Evolutionary conservation across 2,797 vertebrate genomes (phyloP).

Genomic region (Xenops minutus): DNA sequence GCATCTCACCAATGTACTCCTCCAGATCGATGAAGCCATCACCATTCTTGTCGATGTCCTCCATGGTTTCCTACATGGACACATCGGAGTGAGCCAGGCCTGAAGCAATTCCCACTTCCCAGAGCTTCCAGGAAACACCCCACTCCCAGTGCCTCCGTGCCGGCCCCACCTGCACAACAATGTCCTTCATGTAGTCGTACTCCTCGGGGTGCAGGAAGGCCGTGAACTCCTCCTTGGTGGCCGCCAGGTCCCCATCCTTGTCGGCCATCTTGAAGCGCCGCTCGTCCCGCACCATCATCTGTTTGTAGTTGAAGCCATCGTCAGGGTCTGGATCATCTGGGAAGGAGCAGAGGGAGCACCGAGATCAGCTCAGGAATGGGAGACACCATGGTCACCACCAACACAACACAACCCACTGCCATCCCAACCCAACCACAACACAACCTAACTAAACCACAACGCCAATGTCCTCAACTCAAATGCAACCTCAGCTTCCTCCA

Average conservation of each 20-base stretch:
- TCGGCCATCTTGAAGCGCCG: conserved; percentile 89
- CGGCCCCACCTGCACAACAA: conserved; percentile 84
- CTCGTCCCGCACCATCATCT: conserved; percentile 90
- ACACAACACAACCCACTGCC: not conserved
- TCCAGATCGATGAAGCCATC: conserved; percentile 90
- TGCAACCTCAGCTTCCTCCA: not conserved
- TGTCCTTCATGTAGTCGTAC: conserved; percentile 90
- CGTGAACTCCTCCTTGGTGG: conserved; percentile 88
- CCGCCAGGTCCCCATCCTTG: conserved; percentile 81
- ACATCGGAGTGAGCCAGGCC: rapidly evolving
- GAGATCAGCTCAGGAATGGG: rapidly evolving
- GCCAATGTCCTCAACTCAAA: not conserved
- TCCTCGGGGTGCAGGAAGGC: conserved; percentile 92
- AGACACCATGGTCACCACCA: rapidly evolving
- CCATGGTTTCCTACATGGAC: conserved; percentile 86
- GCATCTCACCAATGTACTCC: conserved; percentile 87
- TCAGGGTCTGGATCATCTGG: conserved; percentile 93
- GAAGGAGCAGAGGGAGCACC: not conserved
- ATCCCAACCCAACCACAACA: not conserved
- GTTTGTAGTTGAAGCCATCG: conserved; percentile 89
- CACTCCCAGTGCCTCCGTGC: rapidly evolving
- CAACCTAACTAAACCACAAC: too few species aligned
- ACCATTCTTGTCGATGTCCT: conserved; percentile 92
- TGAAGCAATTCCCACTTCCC: not conserved
- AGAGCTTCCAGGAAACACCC: not conserved